Evolutionary conservation across 2,888 invertebrate species (phyloP).

Genomic region (Melieria picta): DNA sequence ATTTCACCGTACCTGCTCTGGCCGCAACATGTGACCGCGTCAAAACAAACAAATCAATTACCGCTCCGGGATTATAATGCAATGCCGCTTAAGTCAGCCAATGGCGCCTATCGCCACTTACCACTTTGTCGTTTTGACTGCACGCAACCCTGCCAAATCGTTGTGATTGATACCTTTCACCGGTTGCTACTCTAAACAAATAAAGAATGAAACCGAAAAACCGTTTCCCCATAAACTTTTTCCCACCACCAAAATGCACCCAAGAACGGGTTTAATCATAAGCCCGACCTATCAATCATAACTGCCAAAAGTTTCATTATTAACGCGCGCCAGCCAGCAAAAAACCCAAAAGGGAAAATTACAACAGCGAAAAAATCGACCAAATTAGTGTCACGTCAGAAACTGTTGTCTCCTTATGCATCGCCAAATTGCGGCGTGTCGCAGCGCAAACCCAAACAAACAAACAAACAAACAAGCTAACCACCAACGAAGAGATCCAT

Average conservation of each 20-base stretch:
- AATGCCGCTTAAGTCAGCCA: too few species aligned
- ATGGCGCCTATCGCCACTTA: too few species aligned
- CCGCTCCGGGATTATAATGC: too few species aligned
- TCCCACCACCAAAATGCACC: neutral
- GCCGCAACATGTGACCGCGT: too few species aligned
- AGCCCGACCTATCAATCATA: constrained; percentile 12
- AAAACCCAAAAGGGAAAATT: neutral
- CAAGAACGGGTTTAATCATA: constrained; percentile 9
- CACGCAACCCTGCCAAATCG: too few species aligned
- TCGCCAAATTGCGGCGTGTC: constrained; percentile 17
- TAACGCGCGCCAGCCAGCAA: constrained; percentile 1
- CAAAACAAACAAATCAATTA: too few species aligned
- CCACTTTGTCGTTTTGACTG: too few species aligned
- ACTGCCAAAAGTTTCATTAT: constrained; percentile 22
- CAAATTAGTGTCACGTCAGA: constrained; percentile 19
- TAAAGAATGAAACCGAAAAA: too few species aligned
- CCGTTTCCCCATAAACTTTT: neutral
- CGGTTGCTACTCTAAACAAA: too few species aligned
- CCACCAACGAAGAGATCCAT: neutral
- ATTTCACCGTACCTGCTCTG: too few species aligned
- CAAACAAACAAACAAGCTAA: constrained; percentile 3
- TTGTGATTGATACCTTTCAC: too few species aligned
- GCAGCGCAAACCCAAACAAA: neutral
- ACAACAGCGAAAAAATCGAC: neutral
- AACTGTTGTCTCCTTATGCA: constrained; percentile 2